These are phyloP conservation scores for Labeo rohita DNA, from an alignment of 2,113 vertebrate genomes.

Conservation along the genomic window DNA sequence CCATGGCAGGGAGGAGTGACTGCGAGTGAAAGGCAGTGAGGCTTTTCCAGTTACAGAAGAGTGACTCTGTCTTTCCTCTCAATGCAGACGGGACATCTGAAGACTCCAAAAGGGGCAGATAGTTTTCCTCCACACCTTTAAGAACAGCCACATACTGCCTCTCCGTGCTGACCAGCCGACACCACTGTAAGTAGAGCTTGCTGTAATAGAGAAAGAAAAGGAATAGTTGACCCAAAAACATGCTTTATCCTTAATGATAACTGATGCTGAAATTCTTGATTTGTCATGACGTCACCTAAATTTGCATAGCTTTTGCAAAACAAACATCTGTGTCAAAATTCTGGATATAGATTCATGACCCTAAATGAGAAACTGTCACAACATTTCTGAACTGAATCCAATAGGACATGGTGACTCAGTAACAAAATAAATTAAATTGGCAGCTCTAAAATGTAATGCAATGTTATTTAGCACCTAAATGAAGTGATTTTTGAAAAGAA, in stretches of 20 bases:
- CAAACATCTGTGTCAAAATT: background rate
- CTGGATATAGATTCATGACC: background rate
- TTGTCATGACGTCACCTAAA: background rate
- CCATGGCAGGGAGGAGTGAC: slow-evolving; percentile 83
- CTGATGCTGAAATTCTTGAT: background rate
- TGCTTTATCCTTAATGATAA: background rate
- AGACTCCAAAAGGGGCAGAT: slow-evolving; percentile 72
- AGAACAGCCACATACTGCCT: slow-evolving; percentile 81
- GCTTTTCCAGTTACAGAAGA: slow-evolving; percentile 78
- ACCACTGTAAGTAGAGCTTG: slow-evolving; percentile 83
- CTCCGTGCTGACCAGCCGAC: slow-evolving; percentile 83
- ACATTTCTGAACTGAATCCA: background rate
- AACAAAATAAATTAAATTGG: background rate
- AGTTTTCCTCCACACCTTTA: slow-evolving; percentile 77
- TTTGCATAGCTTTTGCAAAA: background rate
- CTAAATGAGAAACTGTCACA: background rate
- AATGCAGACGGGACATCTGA: slow-evolving; percentile 76
- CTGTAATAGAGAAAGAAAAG: slow-evolving; percentile 63
- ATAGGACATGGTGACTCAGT: background rate
- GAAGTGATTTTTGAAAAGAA: background rate
- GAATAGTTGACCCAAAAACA: background rate
- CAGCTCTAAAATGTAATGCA: background rate
- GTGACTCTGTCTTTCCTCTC: slow-evolving; percentile 71
- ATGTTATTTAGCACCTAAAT: background rate
- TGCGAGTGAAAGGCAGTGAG: slow-evolving; percentile 82